phyloP scores from a whole-genome alignment of 1,140 invertebrate species.

The Pseudoatta argentina region DNA sequence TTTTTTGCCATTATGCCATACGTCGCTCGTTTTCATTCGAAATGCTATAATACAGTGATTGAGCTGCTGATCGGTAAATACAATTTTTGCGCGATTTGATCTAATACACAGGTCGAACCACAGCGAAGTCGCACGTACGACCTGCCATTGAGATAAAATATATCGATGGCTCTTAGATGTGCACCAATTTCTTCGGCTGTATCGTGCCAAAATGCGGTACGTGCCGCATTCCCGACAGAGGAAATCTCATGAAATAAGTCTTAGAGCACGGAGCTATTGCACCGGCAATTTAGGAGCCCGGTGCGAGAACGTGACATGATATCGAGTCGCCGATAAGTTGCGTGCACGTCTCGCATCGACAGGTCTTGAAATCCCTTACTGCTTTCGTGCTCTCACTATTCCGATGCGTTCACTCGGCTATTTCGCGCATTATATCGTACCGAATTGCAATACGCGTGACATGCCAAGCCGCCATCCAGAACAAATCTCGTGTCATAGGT shows the following conservation, averaged over 20 bases:
- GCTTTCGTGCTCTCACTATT: background rate
- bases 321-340: slow-evolving; percentile 61
- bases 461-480: slow-evolving; percentile 13
- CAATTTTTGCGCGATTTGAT: slow-evolving; percentile 52
- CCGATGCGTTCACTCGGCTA: background rate
- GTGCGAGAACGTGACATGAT: slow-evolving; percentile 32
- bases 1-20: background rate
- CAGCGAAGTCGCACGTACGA: slow-evolving; percentile 20
- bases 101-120: background rate
- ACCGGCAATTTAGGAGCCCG: background rate
- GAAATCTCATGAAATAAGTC: slow-evolving; percentile 57
- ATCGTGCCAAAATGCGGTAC: slow-evolving; percentile 56
- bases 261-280: background rate
- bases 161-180: slow-evolving; percentile 47
- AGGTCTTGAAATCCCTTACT: slow-evolving; percentile 46
- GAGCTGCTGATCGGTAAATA: background rate
- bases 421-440: slow-evolving; percentile 61
- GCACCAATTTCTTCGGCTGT: slow-evolving; percentile 41
- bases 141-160: slow-evolving; percentile 44
- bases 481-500: slow-evolving; percentile 82
- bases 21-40: background rate
- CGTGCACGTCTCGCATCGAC: slow-evolving; percentile 21
- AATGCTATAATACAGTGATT: slow-evolving; percentile 7
- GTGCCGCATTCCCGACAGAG: slow-evolving; percentile 22
- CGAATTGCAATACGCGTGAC: slow-evolving; percentile 64